Percentiles rank a stretch among this genome's conserved stretches.
Conservation (phyloP, 2,888 invertebrate genomes). For the Acanthosepion pharaonis region DNA sequence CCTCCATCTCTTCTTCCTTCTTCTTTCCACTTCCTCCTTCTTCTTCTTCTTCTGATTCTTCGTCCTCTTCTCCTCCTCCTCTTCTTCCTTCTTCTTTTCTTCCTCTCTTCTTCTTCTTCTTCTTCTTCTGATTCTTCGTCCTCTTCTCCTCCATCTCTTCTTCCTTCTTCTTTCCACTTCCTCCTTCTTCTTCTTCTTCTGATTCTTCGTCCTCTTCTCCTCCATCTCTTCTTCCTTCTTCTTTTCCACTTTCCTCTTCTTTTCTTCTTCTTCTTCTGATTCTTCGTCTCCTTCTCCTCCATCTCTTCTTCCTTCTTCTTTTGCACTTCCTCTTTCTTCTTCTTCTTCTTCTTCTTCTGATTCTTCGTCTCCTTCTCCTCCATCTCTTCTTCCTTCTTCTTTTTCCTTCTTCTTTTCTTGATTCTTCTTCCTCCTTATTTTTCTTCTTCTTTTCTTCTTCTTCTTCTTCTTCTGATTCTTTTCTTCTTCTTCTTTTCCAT, state of each 20-base stretch:
- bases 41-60: not conserved
- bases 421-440: not conserved
- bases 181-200: not conserved
- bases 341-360: not conserved
- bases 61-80: not conserved
- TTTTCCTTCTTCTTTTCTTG: too few species aligned
- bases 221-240: not conserved
- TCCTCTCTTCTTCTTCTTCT: not conserved
- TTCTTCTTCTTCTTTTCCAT: not conserved
- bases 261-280: not conserved
- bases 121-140: too few species aligned
- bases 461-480: not conserved
- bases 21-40: not conserved
- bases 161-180: not conserved
- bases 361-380: not conserved
- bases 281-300: not conserved
- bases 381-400: too few species aligned
- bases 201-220: slow-evolving; percentile 4
- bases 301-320: not conserved
- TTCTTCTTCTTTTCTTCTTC: not conserved
- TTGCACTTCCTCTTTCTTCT: not conserved
- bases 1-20: not conserved
- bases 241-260: not conserved
- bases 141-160: too few species aligned
- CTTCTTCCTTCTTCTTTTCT: not conserved